Percentiles rank a stretch among this genome's conserved stretches.
These are phyloP conservation scores for Phalacrocorax aristotelis DNA, from an alignment of 2,113 vertebrate genomes.

Conservation along the genomic window DNA sequence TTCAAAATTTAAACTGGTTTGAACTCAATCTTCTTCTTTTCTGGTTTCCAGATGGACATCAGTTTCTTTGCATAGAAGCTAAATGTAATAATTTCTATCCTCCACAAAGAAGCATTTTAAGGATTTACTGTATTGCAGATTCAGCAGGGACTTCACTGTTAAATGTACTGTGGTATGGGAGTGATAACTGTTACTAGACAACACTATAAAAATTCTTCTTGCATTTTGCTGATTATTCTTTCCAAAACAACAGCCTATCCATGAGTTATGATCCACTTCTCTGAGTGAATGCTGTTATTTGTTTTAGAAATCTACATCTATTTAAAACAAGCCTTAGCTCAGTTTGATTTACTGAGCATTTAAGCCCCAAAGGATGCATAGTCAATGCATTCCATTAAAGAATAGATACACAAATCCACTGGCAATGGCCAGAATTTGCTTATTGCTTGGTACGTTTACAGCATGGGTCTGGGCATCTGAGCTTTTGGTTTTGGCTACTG, in stretches of 20 bases:
- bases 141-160: neutral
- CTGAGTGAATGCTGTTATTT: constrained; percentile 35
- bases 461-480: neutral
- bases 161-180: neutral
- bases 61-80: neutral
- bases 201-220: neutral
- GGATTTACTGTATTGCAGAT: neutral
- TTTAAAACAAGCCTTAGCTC: constrained; percentile 33
- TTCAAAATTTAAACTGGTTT: neutral
- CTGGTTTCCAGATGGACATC: neutral
- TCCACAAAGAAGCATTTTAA: neutral
- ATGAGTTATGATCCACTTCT: constrained; percentile 42
- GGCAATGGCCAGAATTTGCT: constrained; percentile 15
- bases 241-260: constrained; percentile 4
- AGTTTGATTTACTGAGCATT: constrained; percentile 52
- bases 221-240: constrained; percentile 38
- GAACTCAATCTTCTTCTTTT: neutral
- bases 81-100: neutral
- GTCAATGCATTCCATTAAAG: constrained; percentile 32
- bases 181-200: neutral
- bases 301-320: constrained; percentile 42
- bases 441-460: constrained; percentile 9
- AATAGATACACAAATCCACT: constrained; percentile 35
- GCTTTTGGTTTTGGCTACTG: neutral
- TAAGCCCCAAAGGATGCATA: constrained; percentile 26